Conservation (phyloP, 2,797 vertebrate species). For the Pachyuromys duprasi region DNA sequence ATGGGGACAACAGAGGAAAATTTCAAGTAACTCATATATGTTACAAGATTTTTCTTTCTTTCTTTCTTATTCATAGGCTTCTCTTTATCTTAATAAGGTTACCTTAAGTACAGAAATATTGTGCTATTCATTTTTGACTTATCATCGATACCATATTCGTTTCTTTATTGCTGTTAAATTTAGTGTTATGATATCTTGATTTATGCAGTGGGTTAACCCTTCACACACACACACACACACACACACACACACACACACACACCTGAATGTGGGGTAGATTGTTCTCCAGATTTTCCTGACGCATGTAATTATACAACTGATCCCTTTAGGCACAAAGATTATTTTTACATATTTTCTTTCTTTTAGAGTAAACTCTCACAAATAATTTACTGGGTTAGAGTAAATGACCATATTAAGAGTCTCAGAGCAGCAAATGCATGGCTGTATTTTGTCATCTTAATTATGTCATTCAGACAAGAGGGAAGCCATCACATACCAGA, state of each 20-base stretch:
- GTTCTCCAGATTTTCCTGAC: conserved; percentile 33
- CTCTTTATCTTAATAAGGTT: neutral
- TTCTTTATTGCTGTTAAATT: neutral
- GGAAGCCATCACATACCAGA: neutral
- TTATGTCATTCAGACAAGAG: neutral
- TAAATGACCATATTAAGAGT: conserved; percentile 13
- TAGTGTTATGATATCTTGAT: neutral
- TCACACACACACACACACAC: no score
- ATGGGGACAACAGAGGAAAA: neutral
- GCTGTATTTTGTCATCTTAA: neutral
- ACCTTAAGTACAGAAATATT: neutral
- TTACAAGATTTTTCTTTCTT: neutral
- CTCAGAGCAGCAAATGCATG: neutral
- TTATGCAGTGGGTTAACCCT: neutral
- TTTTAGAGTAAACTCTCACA: conserved; percentile 42
- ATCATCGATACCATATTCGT: neutral
- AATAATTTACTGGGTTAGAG: neutral
- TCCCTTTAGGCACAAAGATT: neutral
- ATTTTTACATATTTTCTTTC: neutral
- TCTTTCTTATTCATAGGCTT: neutral
- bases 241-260: no score
- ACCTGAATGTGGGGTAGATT: no score
- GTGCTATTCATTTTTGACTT: neutral
- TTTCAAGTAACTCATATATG: neutral
- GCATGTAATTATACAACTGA: neutral